Percentiles rank a stretch among this genome's conserved stretches.
Evolutionary conservation across 64 coral and sea anemone genomes (phyloP).

Genomic region (Pocillopora verrucosa): DNA sequence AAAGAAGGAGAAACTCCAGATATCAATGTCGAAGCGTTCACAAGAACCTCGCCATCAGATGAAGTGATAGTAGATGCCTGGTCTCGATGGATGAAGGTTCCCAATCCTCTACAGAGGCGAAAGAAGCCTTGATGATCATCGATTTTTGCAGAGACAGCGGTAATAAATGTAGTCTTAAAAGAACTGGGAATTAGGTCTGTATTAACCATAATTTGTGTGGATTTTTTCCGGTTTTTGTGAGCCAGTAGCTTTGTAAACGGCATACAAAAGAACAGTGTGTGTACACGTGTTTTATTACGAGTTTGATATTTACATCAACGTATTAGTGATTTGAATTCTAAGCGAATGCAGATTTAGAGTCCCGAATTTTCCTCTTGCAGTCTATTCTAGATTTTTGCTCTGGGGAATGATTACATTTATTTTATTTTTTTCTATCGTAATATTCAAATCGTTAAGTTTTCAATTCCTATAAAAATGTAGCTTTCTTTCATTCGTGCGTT

Average conservation of each 20-base stretch:
- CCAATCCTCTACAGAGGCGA: slow-evolving; percentile 1
- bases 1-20: not conserved
- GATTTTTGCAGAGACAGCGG: not conserved
- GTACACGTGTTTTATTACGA: not conserved
- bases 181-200: not conserved
- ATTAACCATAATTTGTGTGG: not conserved
- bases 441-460: not conserved
- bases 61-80: slow-evolving; percentile 59
- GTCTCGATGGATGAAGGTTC: slow-evolving; percentile 14
- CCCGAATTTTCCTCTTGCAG: not conserved
- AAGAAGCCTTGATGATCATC: slow-evolving; percentile 12
- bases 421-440: not conserved
- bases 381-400: not conserved
- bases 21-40: slow-evolving; percentile 22
- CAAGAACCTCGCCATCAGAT: slow-evolving; percentile 49
- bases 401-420: not conserved
- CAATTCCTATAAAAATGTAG: not conserved
- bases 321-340: slow-evolving; percentile 5
- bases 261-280: slow-evolving; percentile 18
- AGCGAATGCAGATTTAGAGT: not conserved
- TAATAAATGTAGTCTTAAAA: not conserved
- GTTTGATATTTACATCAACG: not conserved
- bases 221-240: not conserved
- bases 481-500: not conserved
- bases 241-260: not conserved